Conservation (phyloP, 2,797 vertebrate genomes). For the Simalia tracyae region DNA sequence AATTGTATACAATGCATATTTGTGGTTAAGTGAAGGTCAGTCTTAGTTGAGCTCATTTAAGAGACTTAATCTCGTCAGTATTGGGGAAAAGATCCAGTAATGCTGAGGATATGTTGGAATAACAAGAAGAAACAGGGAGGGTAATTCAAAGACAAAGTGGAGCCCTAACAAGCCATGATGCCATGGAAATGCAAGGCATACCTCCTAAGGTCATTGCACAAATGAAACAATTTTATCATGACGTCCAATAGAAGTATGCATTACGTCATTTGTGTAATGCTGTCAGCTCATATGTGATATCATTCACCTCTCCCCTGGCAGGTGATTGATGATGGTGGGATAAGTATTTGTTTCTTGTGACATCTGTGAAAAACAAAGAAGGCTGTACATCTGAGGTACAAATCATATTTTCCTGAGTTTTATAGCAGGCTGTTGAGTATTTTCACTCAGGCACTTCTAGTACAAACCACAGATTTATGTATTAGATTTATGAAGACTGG, state of each 20-base stretch:
- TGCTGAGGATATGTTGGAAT: background rate
- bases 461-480: background rate
- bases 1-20: background rate
- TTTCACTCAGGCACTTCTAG: background rate
- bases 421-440: background rate
- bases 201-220: background rate
- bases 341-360: background rate
- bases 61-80: background rate
- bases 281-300: background rate
- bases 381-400: background rate
- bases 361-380: background rate
- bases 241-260: background rate
- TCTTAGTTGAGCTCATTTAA: background rate
- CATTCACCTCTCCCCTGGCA: background rate
- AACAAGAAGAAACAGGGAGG: background rate
- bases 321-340: background rate
- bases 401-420: background rate
- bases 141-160: background rate
- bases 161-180: background rate
- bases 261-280: background rate
- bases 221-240: background rate
- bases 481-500: background rate
- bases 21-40: background rate
- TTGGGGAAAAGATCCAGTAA: background rate
- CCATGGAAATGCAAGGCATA: background rate